These are phyloP conservation scores for Glaucopsyche alexis DNA, from an alignment of 2,888 invertebrate species.

Conservation along the genomic window DNA sequence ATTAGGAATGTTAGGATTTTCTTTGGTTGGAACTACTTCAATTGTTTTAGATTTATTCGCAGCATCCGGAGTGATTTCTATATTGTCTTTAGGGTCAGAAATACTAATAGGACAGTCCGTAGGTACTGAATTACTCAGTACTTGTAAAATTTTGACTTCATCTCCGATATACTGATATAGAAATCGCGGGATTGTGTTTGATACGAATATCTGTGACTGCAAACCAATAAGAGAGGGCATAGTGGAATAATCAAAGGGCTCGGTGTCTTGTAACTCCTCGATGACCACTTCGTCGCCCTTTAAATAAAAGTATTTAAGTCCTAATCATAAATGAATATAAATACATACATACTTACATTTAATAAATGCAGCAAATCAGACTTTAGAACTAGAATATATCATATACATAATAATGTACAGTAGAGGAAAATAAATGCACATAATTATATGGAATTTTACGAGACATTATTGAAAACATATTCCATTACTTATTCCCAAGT, in stretches of 20 bases:
- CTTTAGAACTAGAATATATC: constrained; percentile 44
- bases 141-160: constrained; percentile 68
- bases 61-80: constrained; percentile 28
- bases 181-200: constrained; percentile 70
- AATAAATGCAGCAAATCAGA: constrained; percentile 71
- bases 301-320: constrained; percentile 75
- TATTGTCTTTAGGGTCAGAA: constrained; percentile 21
- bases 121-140: constrained; percentile 62
- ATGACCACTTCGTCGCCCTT: constrained; percentile 76
- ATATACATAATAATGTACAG: constrained; percentile 24
- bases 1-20: constrained; percentile 8
- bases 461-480: background rate
- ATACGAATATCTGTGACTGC: constrained; percentile 61
- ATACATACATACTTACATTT: constrained; percentile 46
- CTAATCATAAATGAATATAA: constrained; percentile 55
- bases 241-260: constrained; percentile 68
- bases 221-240: constrained; percentile 70
- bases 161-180: constrained; percentile 71
- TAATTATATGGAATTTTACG: background rate
- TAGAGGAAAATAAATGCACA: constrained; percentile 31
- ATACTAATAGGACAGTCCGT: constrained; percentile 36
- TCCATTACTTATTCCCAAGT: background rate
- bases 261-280: constrained; percentile 75
- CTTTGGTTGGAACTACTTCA: constrained; percentile 32
- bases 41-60: constrained; percentile 22